Base-by-base conservation (phyloP, 2,797 vertebrate genomes). In the Epinephelus awoara region DNA sequence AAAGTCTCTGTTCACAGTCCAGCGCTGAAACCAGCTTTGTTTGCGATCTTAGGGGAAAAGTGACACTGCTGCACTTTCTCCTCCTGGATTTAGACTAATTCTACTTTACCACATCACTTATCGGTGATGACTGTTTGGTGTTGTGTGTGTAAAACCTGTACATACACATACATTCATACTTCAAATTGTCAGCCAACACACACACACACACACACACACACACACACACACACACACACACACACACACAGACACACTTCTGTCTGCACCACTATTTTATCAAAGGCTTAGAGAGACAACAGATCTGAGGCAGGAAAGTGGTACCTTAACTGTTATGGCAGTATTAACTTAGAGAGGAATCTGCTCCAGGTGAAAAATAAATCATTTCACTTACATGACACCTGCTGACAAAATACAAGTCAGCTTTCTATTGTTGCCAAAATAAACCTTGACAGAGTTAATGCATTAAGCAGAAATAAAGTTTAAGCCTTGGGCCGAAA, bases 111-210 rank as follows among this genome's bases (percentile, higher is more conserved):
- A 61, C 72, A 50, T 71, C 51, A 69, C 75, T 76, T 8, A 42
- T 57, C 51, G 42, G 68, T 50, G 55, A 85, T 85, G 38, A 75
- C 59, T 68, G 66, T 73, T 75, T 89, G 70, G 52, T 19, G 34
- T 3, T 38, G 42, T 42, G 40, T 67, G 25, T 71, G 71, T 54
- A 34, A 34, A 72, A 66, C 6, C 72, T 3, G 9, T 42, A 70
- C 55, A 51, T 18, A 52, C 57, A 25, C 9, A 58, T 5, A 61
- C 47, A 72, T 34, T 14, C 12, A 27, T 13, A 34, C 7, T 34
- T 34, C 7, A 34, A 34, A 34, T 8, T 34, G 34, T 8, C 34
- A 34, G 34, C 34, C 34, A 34, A 70, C 51, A 47, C 14, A 52
- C 57, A 47, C 57, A 11, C 47, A 44, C 44, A 7, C 17, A 3